phyloP scores from a whole-genome alignment of 2,113 vertebrate genomes.

The Plestiodon gilberti region DNA sequence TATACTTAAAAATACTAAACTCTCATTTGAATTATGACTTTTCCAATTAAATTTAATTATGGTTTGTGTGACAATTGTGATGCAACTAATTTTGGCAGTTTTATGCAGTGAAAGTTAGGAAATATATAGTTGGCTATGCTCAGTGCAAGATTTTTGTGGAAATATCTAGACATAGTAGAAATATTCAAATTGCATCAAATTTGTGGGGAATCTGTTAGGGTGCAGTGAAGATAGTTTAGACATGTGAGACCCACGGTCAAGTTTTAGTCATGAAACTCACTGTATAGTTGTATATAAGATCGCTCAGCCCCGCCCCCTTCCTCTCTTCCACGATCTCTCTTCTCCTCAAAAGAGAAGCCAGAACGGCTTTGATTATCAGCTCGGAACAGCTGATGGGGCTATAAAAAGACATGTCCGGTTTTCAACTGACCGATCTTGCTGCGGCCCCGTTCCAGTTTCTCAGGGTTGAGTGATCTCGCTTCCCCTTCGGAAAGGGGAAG shows the following conservation, averaged over 20 bases:
- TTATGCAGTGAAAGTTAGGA: neutral
- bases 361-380: no score
- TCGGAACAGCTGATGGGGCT: no score
- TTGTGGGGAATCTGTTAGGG: neutral
- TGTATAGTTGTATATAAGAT: no score
- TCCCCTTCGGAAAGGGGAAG: no score
- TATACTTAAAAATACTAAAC: neutral
- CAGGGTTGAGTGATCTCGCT: no score
- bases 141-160: neutral
- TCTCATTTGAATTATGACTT: neutral
- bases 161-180: neutral
- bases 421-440: no score
- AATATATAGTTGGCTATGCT: neutral
- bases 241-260: neutral
- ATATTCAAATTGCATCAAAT: neutral
- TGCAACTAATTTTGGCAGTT: neutral
- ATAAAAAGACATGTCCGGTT: no score
- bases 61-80: neutral
- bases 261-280: neutral
- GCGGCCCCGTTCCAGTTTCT: no score
- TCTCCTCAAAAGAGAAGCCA: no score
- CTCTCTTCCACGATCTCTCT: no score
- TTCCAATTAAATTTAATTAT: conserved; percentile 13
- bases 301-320: no score
- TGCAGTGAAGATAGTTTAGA: neutral